Conservation (phyloP, 1,140 invertebrate species). For the Melitaea cinxia region DNA sequence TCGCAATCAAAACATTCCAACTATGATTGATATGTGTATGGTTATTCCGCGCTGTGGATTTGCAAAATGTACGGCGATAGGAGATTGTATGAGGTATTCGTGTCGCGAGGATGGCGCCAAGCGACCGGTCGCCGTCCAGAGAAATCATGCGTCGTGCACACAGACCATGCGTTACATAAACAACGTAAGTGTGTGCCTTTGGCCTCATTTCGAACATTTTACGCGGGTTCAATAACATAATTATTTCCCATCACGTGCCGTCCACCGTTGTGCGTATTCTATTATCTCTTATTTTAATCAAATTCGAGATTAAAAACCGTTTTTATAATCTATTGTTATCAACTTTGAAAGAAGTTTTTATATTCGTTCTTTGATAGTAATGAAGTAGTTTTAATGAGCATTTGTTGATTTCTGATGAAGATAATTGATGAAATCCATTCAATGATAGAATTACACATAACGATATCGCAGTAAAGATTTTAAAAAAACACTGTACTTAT, state of each 20-base stretch:
- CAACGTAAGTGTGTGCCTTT: constrained; percentile 44
- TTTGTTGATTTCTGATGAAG: too few relatives aligned
- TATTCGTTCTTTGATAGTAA: too few relatives aligned
- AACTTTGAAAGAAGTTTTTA: too few relatives aligned
- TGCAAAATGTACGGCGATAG: constrained; percentile 27
- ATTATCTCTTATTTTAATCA: background rate
- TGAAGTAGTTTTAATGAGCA: too few relatives aligned
- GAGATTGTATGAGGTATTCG: constrained; percentile 31
- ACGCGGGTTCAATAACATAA: constrained; percentile 38
- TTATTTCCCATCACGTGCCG: constrained; percentile 26
- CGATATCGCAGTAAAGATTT: too few relatives aligned
- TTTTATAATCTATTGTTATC: background rate
- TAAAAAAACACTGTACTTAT: too few relatives aligned
- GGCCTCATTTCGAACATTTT: constrained; percentile 39
- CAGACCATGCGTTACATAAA: constrained; percentile 41
- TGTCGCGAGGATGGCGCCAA: constrained; percentile 34
- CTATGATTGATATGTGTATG: constrained; percentile 2
- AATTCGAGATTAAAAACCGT: too few relatives aligned
- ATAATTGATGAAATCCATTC: too few relatives aligned
- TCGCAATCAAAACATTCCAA: too few relatives aligned
- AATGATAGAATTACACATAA: too few relatives aligned
- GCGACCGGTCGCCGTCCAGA: constrained; percentile 35
- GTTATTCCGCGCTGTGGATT: constrained; percentile 22
- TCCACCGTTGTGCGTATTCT: background rate
- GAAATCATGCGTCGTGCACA: constrained; percentile 29